Conservation (phyloP, 1,140 invertebrate species). For the Apis dorsata region DNA sequence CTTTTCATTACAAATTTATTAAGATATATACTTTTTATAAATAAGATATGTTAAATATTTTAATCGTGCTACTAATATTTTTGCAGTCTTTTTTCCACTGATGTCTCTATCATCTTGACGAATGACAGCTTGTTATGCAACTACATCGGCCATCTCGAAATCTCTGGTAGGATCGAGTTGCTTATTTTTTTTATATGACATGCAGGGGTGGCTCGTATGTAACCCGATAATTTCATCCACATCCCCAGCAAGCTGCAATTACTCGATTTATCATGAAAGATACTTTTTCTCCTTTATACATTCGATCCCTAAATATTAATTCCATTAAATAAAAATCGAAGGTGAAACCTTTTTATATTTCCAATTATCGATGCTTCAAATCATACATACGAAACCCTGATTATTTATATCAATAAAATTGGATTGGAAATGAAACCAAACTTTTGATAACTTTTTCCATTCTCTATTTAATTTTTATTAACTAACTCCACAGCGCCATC, state of each 20-base stretch:
- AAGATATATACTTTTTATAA: too few species aligned
- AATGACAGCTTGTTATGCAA: constrained; percentile 13
- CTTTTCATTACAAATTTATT: too few species aligned
- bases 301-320: not conserved
- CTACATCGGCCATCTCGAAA: constrained; percentile 48
- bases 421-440: too few species aligned
- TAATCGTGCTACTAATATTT: constrained; percentile 12
- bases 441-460: too few species aligned
- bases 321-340: constrained; percentile 5
- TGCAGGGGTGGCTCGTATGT: constrained; percentile 11
- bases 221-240: constrained; percentile 55
- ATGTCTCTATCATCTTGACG: constrained; percentile 38
- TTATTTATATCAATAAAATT: too few species aligned
- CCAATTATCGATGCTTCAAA: not conserved
- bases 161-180: constrained; percentile 52
- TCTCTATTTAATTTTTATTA: too few species aligned
- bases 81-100: not conserved
- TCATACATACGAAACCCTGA: too few species aligned
- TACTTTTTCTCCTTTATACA: constrained; percentile 7
- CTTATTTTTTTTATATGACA: constrained; percentile 44
- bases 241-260: constrained; percentile 44
- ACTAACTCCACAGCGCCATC: too few species aligned
- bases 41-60: too few species aligned
- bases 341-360: not conserved
- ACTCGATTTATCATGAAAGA: constrained; percentile 51